Conservation (phyloP, 2,797 vertebrate species). For the Centropyge bicolor region DNA sequence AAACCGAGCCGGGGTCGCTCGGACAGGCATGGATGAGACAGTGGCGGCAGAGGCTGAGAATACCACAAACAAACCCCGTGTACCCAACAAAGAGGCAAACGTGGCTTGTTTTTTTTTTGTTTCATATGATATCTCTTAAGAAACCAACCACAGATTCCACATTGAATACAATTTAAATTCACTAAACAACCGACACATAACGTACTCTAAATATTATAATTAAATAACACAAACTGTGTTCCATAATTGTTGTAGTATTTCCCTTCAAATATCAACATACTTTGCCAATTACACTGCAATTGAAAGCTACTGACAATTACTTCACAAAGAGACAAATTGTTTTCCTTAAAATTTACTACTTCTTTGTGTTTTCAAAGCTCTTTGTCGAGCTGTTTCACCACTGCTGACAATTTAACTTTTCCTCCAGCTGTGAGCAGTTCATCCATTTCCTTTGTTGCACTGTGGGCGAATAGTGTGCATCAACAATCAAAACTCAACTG, state of each 20-base stretch:
- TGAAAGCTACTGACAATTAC: neutral
- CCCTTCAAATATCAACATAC: neutral
- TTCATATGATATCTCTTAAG: neutral
- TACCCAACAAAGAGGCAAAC: neutral
- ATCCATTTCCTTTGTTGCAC: neutral
- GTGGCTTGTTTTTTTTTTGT: neutral
- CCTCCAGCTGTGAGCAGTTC: neutral
- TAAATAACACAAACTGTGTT: too few species aligned
- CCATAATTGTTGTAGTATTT: neutral
- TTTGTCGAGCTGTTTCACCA: neutral
- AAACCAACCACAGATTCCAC: neutral
- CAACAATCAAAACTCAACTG: neutral
- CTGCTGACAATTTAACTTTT: neutral
- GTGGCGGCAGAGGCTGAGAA: slow-evolving; percentile 34
- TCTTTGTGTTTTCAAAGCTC: neutral
- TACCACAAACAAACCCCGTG: slow-evolving; percentile 38
- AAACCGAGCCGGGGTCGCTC: slow-evolving; percentile 36
- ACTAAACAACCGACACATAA: neutral
- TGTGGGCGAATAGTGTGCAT: neutral
- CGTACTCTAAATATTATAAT: neutral
- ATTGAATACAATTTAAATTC: neutral
- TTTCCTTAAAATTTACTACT: neutral
- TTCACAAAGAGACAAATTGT: neutral
- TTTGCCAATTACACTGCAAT: neutral
- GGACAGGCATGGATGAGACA: slow-evolving; percentile 34